A percentile compares a stretch with the other conserved stretches of the same genome.
Conservation (phyloP, 2,797 vertebrate genomes). For the Hypotaenidia okinawae region DNA sequence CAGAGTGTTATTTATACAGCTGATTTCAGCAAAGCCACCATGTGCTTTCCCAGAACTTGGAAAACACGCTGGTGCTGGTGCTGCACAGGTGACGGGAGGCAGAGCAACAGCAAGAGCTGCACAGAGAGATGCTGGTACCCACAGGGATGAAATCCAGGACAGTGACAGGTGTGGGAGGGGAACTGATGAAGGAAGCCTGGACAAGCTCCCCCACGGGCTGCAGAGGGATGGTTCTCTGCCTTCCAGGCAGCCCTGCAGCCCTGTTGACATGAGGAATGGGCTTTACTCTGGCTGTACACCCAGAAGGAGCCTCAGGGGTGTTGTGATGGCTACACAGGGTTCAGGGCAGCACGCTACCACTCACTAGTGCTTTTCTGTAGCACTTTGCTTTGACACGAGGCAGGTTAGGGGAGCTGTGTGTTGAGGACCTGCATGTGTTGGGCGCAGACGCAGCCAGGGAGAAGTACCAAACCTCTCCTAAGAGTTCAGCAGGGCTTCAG, state of each 20-base stretch:
- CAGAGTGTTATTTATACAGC: constrained; percentile 55
- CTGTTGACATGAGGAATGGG: background rate
- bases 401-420: background rate
- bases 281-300: background rate
- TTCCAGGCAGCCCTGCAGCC: background rate
- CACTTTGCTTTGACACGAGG: background rate
- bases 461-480: background rate
- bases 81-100: constrained; percentile 28
- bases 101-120: background rate
- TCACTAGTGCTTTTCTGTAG: background rate
- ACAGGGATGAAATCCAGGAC: constrained; percentile 4
- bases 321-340: background rate
- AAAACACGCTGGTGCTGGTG: background rate
- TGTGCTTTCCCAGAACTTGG: constrained; percentile 45
- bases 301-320: background rate
- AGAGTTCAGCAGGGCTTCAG: background rate
- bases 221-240: background rate
- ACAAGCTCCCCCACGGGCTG: background rate
- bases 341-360: background rate
- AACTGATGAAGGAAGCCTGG: background rate
- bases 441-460: background rate
- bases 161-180: background rate
- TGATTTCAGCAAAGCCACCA: constrained; percentile 47
- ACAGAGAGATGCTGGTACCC: background rate
- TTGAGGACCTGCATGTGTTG: background rate